Evolutionary conservation across 1,140 invertebrate species (phyloP), one percentile per base, ranked within the genome.

Genomic region (Eubasilissa regina): DNA sequence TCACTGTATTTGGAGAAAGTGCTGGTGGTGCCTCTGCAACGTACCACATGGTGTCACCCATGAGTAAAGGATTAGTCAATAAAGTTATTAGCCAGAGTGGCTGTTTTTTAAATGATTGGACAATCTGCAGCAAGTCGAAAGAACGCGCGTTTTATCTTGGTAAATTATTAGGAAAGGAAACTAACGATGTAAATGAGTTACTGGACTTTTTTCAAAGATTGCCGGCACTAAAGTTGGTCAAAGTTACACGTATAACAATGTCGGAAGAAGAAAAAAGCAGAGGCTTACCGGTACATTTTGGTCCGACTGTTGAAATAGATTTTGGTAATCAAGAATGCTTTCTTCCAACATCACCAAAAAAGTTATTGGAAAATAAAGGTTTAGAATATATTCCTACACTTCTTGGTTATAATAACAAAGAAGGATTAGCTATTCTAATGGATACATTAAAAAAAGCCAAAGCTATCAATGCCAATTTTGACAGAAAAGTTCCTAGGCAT

Each of bases 61-160:
- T 89, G 93, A 60, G 53, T 11, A 89, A 87, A 87, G 93, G 93
- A 12, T 79, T 91, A 44, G 90, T 90, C 68, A 83, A 88, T 47
- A 87, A 87, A 83, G 87, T 84, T 1, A 90, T 90, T 48, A 86
- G 90, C 13, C 90, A 92, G 86, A 93, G 93, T 87, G 94, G 94
- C n/a, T 90, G 90, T 4, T 86, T 87, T 80, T 83, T 85, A 15
- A 78, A 87, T 11, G 84, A 83, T 4, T 87, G 86, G 78, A 87
- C 87, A 0, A 45, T 83, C 12, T 78, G 79, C 0, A 77, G 85
- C 81, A 86, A 86, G 3, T 79, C 85, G 4, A 85, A 75, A 62
- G 83, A 83, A 79, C 83, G 84, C 79, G 88, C 87, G 17, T 85
- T 89, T 15, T 83, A 84, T 82, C 72, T 89, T 0, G 88, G 85